phyloP scores from a whole-genome alignment of 2,113 vertebrate genomes.

The Bucco capensis region DNA sequence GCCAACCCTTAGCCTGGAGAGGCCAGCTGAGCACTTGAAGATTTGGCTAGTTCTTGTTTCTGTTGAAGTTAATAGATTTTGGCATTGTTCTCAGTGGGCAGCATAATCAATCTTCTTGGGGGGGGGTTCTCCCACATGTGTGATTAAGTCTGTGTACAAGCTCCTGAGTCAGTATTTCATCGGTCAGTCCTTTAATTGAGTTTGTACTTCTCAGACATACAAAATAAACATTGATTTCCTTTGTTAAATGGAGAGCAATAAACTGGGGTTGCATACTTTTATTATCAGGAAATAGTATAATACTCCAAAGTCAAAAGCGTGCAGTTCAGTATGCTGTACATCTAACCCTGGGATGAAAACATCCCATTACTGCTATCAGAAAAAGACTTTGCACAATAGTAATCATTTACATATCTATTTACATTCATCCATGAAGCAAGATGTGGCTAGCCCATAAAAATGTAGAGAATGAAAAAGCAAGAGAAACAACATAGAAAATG shows the following conservation, averaged over 20 bases:
- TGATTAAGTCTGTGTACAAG: neutral
- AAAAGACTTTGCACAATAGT: neutral
- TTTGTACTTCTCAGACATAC: constrained; percentile 28
- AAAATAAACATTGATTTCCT: constrained; percentile 54
- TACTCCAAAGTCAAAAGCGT: neutral
- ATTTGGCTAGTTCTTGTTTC: neutral
- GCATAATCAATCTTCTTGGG: neutral
- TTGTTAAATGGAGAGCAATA: constrained; percentile 28
- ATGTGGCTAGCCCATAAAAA: constrained; percentile 35
- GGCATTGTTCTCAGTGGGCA: neutral
- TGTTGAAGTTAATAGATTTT: constrained; percentile 1
- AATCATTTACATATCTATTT: neutral
- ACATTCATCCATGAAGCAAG: neutral
- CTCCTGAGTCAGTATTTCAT: neutral
- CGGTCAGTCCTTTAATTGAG: neutral
- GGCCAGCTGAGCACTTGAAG: neutral
- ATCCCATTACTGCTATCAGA: neutral
- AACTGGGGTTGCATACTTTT: constrained; percentile 4
- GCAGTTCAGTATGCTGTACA: neutral
- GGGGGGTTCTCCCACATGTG: neutral
- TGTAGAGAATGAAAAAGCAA: constrained; percentile 26
- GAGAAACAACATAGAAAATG: neutral
- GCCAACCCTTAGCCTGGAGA: neutral
- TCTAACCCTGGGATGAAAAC: neutral
- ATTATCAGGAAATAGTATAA: constrained; percentile 27